Conservation (phyloP, 2,113 vertebrate species). For the Sturnus vulgaris region DNA sequence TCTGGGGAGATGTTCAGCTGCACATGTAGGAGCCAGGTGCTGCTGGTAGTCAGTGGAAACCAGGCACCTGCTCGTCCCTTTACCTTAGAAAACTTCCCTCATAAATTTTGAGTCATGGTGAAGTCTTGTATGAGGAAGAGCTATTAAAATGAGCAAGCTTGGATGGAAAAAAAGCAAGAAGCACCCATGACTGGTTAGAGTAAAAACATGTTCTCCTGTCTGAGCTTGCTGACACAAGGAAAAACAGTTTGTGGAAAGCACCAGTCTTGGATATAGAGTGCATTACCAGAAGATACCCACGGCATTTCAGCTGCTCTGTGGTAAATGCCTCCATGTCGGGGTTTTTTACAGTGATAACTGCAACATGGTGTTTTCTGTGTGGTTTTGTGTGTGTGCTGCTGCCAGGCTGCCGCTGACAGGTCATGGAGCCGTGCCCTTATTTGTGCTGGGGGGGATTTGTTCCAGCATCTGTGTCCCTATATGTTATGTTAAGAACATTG, state of each 20-base stretch:
- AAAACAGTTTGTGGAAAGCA: slow-evolving; percentile 26
- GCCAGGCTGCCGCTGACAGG: not conserved
- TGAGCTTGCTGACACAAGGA: slow-evolving; percentile 42
- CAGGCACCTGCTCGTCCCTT: slow-evolving; percentile 31
- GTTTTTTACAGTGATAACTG: not conserved
- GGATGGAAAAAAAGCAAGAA: not conserved
- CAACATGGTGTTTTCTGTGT: not conserved
- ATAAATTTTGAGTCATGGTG: not conserved
- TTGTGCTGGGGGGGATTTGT: not conserved
- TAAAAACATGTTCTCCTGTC: not conserved
- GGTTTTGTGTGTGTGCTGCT: not conserved
- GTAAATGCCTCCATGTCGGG: not conserved
- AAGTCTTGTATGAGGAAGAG: not conserved
- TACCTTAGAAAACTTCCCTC: slow-evolving; percentile 14
- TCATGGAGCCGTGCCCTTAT: not conserved
- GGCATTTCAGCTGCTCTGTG: not conserved
- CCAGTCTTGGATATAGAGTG: not conserved
- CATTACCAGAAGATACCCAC: not conserved
- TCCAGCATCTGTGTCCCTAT: not conserved
- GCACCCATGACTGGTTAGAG: not conserved
- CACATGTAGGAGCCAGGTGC: not conserved
- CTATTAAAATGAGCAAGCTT: not conserved
- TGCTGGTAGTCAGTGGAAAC: slow-evolving; percentile 1
- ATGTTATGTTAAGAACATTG: not conserved
- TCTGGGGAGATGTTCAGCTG: not conserved